Evolutionary conservation across 2,888 invertebrate species (phyloP), one percentile per base, ranked within the genome.

Genomic region (Sepioteuthis lessoniana): DNA sequence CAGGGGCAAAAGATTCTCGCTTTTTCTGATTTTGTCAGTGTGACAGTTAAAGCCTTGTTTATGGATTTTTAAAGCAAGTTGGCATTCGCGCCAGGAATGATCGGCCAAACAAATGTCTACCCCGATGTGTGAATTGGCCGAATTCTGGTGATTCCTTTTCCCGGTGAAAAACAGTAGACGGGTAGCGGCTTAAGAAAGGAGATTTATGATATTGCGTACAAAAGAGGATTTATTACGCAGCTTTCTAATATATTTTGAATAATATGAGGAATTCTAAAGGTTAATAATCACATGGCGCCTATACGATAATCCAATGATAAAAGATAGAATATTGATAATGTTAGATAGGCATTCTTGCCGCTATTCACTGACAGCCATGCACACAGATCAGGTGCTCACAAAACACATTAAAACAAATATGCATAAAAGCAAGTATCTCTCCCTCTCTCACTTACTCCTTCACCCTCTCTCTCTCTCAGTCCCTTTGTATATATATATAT

Each of bases 31-130:
- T 31, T 76, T 76, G 50, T n/a, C 31, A 76, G 31, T 31, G n/a
- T 76, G 76, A 76, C 76, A 76, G 76, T 76, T 76, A 31, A 76
- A 76, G 76, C 76, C 76, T 31, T 76, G 76, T 76, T 76, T 76
- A 76, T 76, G 76, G 76, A 31, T 31, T 76, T 76, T 76, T 76
- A 76, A 76, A 10, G 76, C 31, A 76, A 76, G 10, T 28, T 76
- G 76, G n/a, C 76, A 76, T 5, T 76, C 76, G 76, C 31, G 76
- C 31, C 76, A 5, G 10, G 76, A 31, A 76, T n/a, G 76, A 76
- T 76, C 31, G 76, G 10, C 10, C 76, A 8, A 76, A 76, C 76
- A 76, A 31, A 31, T 76, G 76, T 31, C n/a, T 76, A 31, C 31
- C 10, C 13, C 31, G 13, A 7, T 76, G 76, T 76, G 76, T 76